Evolutionary conservation across 1,140 invertebrate species (phyloP).

Genomic region (Chionoecetes opilio): DNA sequence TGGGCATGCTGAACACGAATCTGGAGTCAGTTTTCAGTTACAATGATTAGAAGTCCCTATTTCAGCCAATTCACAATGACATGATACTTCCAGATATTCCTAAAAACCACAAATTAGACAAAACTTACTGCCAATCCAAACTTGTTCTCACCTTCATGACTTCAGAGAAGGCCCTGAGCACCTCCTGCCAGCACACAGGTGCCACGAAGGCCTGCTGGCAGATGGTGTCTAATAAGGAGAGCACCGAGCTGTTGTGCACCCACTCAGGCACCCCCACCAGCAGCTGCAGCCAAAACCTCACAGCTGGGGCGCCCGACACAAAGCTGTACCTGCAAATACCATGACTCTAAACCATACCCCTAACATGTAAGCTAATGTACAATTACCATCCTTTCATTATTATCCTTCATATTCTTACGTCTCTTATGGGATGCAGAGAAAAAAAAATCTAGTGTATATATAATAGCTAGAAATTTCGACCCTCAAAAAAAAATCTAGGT

Average conservation of each 20-base stretch:
- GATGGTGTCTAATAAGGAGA: conserved; percentile 87
- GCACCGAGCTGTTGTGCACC: conserved; percentile 87
- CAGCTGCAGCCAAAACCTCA: conserved; percentile 86
- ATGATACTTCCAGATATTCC: too few relatives aligned
- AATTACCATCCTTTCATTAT: neutral
- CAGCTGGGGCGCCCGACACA: conserved; percentile 83
- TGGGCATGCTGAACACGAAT: too few relatives aligned
- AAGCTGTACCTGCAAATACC: conserved; percentile 60
- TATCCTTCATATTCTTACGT: too few relatives aligned
- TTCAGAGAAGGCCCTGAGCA: conserved; percentile 74
- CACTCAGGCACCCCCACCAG: conserved; percentile 85
- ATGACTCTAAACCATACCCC: neutral
- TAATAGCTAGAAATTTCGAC: too few relatives aligned
- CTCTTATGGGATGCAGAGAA: too few relatives aligned
- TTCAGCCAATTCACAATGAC: too few relatives aligned
- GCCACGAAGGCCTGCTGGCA: conserved; percentile 81
- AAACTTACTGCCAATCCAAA: neutral
- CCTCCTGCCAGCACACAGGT: conserved; percentile 75
- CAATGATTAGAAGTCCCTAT: too few relatives aligned
- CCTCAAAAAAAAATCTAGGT: too few relatives aligned
- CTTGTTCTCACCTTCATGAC: conserved; percentile 63
- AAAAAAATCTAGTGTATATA: too few relatives aligned
- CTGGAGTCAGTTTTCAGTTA: too few relatives aligned
- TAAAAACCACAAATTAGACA: neutral
- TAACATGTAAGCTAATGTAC: too few relatives aligned